Evolutionary conservation across 2,888 invertebrate genomes (phyloP).

Genomic region (Eucera pruinosa): DNA sequence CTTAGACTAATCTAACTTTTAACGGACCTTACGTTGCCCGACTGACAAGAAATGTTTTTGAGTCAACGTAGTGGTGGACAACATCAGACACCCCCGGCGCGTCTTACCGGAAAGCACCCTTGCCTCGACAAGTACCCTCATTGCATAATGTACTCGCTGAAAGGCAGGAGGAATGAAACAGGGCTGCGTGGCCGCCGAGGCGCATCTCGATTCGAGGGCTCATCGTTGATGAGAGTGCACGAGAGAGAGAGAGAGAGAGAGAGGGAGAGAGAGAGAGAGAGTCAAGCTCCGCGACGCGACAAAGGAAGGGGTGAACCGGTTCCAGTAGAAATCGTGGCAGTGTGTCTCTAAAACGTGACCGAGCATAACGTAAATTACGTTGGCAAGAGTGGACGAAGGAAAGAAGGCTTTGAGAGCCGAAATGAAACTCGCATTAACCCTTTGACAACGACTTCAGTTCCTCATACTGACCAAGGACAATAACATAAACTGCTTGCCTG

Average conservation of each 20-base stretch:
- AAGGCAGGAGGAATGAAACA: constrained; percentile 45
- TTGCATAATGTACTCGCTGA: constrained; percentile 70
- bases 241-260: constrained; percentile 2
- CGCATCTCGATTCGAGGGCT: constrained; percentile 63
- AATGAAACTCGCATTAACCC: too few relatives aligned
- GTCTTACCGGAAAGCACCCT: constrained; percentile 63
- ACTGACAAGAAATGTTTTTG: constrained; percentile 68
- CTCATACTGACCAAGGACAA: too few relatives aligned
- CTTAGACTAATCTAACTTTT: constrained; percentile 68
- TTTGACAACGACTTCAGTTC: too few relatives aligned
- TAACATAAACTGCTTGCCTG: too few relatives aligned
- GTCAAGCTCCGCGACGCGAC: constrained; percentile 12
- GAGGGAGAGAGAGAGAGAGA: neutral
- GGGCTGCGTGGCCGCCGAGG: constrained; percentile 53
- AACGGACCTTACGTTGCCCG: constrained; percentile 58
- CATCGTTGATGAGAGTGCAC: constrained; percentile 53
- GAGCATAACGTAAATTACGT: constrained; percentile 56
- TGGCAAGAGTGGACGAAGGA: constrained; percentile 20
- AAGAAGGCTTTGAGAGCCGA: neutral
- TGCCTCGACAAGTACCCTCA: constrained; percentile 65
- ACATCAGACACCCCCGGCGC: constrained; percentile 57
- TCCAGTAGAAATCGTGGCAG: constrained; percentile 49
- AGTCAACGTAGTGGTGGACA: constrained; percentile 31
- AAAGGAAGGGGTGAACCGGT: constrained; percentile 7
- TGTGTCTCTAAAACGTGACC: constrained; percentile 65